Evolutionary conservation across 1,140 invertebrate genomes (phyloP), one percentile per base, ranked within the genome.

Genomic region (Ceratosolen fusciceps): DNA sequence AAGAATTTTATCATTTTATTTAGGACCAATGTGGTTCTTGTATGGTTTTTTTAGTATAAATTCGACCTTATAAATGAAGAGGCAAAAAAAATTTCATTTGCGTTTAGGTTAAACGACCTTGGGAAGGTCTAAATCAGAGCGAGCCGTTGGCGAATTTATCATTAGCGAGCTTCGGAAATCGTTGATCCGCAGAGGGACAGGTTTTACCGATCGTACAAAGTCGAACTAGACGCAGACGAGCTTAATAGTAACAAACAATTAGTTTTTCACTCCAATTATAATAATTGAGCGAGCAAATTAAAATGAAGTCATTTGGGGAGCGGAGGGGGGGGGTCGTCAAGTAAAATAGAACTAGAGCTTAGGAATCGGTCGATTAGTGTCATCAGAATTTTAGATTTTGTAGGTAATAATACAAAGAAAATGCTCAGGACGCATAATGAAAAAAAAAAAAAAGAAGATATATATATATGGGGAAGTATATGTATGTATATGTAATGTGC

Each of bases 1-100:
- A 75, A 80, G 79, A 80, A 80, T 80, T 80, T 80, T 80, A 80
- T 80, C 73, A 80, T 75, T 80, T 80, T 80, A 80, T 76, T 67
- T 58, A 26, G 19, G 74, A 74, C 34, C 52, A 71, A 77, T n/a
- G 60, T 68, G 71, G n/a, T 74, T 74, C 78, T 74, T 47, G 29
- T 79, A 74, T 79, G 60, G 56, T 74, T 74, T n/a, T n/a, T n/a
- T 49, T 74, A 79, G 60, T 47, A 26, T 74, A 68, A 74, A 74
- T 58, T 79, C 21, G 34, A 67, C 39, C 26, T 43, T 68, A 58
- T 68, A 29, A 54, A 56, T 70, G 67, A 68, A 37, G 31, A 80
- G 19, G 24, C n/a, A n/a, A n/a, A n/a, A n/a, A 70, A 68, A 70
- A 75, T 75, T 71, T 67, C 34, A 60, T 67, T 79, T 74, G 29